phyloP scores from a whole-genome alignment of 2,888 invertebrate genomes.

The Plebejus anna region DNA sequence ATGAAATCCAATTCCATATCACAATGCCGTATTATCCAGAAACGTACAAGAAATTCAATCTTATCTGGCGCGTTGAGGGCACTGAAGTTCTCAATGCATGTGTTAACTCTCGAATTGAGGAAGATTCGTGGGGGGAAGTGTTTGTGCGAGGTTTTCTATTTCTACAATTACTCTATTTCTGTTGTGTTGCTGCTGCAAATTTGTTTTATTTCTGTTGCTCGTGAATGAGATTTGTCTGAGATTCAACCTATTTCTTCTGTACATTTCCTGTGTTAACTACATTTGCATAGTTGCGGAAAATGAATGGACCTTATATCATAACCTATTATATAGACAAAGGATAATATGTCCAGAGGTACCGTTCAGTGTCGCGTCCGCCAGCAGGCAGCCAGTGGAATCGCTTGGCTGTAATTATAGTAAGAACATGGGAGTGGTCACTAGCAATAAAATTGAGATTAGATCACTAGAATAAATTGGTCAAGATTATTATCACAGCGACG shows the following conservation, averaged over 20 bases:
- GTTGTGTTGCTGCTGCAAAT: not conserved
- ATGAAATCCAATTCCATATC: conserved; percentile 31
- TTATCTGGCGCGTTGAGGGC: conserved; percentile 45
- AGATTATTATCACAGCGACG: no score
- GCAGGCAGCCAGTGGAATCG: no score
- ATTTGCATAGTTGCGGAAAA: no score
- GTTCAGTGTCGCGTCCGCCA: no score
- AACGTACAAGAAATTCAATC: conserved; percentile 53
- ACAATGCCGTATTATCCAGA: conserved; percentile 31
- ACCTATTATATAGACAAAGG: no score
- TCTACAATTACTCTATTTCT: conserved; percentile 5
- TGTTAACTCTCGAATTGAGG: conserved; percentile 39
- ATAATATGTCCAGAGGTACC: no score
- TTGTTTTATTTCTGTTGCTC: not conserved
- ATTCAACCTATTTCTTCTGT: not conserved
- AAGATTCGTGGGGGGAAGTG: not conserved
- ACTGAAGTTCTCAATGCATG: conserved; percentile 47
- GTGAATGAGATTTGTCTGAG: not conserved
- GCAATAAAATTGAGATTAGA: no score
- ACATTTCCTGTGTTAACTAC: not conserved
- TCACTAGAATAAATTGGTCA: no score
- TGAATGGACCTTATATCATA: no score
- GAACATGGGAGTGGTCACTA: no score
- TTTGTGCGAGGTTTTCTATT: conserved; percentile 1
- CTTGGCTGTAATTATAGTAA: no score